Conservation (phyloP, 2,888 invertebrate species). For the Calliopum simillimum region DNA sequence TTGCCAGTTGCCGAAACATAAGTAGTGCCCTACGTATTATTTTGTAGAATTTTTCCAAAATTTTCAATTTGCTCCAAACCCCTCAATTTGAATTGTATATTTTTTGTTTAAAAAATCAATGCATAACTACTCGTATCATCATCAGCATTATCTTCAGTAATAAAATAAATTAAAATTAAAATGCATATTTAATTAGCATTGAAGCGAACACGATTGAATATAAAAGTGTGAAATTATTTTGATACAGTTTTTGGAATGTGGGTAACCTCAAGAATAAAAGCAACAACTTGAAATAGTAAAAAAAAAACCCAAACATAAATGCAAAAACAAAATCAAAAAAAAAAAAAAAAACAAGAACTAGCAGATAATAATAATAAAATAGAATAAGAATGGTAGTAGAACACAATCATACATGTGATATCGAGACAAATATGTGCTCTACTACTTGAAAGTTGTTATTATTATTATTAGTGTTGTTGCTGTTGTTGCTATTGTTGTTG, state of each 20-base stretch:
- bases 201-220: not conserved
- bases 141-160: no score
- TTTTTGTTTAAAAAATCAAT: no score
- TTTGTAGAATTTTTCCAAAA: no score
- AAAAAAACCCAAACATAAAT: constrained; percentile 24
- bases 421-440: no score
- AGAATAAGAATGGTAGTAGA: no score
- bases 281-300: constrained; percentile 32
- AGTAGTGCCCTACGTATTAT: no score
- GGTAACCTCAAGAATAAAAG: constrained; percentile 40
- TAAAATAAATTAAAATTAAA: no score
- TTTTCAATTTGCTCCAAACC: no score
- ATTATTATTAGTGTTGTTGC: constrained; percentile 25
- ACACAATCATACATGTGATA: not conserved
- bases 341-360: constrained; percentile 1
- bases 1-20: no score
- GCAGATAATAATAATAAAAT: not conserved
- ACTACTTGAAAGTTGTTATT: constrained; percentile 11
- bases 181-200: no score
- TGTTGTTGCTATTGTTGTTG: not conserved
- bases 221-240: constrained; percentile 10
- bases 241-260: constrained; percentile 16
- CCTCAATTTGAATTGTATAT: no score
- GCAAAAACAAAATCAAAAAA: constrained; percentile 32
- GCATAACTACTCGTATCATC: no score